Percentiles rank a stretch among this genome's conserved stretches.
Conservation (phyloP, 2,797 vertebrate genomes). For the Coregonus sp. region DNA sequence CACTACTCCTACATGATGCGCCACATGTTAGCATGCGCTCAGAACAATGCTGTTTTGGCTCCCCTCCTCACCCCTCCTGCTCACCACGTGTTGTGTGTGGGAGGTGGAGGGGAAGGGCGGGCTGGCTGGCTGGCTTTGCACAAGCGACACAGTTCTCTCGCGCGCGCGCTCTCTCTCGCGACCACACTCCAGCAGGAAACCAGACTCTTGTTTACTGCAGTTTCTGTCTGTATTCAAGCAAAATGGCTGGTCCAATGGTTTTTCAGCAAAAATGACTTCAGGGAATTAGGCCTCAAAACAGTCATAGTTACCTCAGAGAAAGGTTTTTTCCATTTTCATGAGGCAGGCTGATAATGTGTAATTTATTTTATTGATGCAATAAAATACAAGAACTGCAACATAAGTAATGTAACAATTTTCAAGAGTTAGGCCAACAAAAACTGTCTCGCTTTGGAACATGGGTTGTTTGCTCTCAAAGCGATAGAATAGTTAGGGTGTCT, state of each 20-base stretch:
- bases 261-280: background rate
- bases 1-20: slow-evolving; percentile 1
- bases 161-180: slow-evolving; percentile 30
- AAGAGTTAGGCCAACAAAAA: no score
- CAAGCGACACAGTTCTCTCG: slow-evolving; percentile 29
- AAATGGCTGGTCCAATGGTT: slow-evolving; percentile 6
- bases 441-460: background rate
- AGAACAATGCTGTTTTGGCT: slow-evolving; percentile 32
- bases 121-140: slow-evolving; percentile 31
- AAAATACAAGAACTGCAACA: no score
- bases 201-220: slow-evolving; percentile 60
- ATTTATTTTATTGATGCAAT: no score
- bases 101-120: slow-evolving; percentile 14
- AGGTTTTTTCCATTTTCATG: background rate
- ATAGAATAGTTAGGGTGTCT: background rate
- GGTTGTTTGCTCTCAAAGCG: background rate
- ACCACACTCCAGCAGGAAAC: slow-evolving; percentile 72
- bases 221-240: slow-evolving; percentile 22
- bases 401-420: no score
- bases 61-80: slow-evolving; percentile 24
- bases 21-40: slow-evolving; percentile 9
- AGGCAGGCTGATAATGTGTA: background rate
- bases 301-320: background rate
- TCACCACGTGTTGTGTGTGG: slow-evolving; percentile 1
- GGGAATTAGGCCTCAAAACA: background rate